A percentile compares a stretch with the other conserved stretches of the same genome.
Evolutionary conservation across 2,797 vertebrate species (phyloP).

Genomic region (Catamblyrhynchus diadema): DNA sequence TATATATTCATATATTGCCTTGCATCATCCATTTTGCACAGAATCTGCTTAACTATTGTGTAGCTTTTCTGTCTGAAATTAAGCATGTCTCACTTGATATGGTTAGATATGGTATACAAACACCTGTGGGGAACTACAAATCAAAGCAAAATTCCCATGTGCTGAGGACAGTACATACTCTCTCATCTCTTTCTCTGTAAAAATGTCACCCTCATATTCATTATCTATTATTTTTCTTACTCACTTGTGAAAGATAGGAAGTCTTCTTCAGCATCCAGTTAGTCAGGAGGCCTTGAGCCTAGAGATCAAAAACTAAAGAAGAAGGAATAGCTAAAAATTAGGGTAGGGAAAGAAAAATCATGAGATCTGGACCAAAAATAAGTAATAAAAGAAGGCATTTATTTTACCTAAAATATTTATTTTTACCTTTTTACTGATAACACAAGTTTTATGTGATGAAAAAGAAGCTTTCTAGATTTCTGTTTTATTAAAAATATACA

Average conservation of each 20-base stretch:
- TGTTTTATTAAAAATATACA: neutral
- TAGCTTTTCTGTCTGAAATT: neutral
- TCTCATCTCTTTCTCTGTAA: neutral
- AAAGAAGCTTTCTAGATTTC: neutral
- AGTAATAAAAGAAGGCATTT: accelerated
- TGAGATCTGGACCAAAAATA: neutral
- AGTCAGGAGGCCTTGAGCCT: neutral
- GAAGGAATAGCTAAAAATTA: neutral
- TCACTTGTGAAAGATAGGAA: neutral
- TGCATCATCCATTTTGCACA: neutral
- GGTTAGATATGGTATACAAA: neutral
- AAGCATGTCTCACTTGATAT: neutral
- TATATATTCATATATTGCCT: neutral
- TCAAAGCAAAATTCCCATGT: neutral
- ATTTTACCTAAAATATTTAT: neutral
- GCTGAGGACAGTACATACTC: neutral
- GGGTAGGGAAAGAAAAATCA: neutral
- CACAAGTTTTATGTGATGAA: neutral
- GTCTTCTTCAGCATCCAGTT: neutral
- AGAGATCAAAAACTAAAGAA: neutral
- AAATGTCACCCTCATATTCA: neutral
- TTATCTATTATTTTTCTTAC: neutral
- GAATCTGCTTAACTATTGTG: neutral
- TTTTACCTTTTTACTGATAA: neutral
- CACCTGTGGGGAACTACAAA: neutral